phyloP scores from a whole-genome alignment of 1,140 invertebrate species.

The Eriocheir sinensis region DNA sequence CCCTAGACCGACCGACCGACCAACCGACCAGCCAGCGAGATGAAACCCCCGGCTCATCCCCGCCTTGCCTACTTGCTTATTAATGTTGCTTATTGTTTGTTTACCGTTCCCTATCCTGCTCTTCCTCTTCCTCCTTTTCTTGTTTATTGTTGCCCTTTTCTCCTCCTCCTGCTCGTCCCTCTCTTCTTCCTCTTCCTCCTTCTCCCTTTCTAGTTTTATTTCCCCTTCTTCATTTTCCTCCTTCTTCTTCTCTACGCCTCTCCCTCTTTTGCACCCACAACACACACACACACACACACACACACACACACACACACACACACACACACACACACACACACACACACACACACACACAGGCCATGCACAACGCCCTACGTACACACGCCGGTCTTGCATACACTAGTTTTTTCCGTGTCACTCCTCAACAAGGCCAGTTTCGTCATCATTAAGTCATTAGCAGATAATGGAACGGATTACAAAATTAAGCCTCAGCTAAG shows the following conservation, averaged over 20 bases:
- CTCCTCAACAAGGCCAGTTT: too few relatives aligned
- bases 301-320: too few relatives aligned
- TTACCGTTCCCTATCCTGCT: neutral
- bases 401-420: too few relatives aligned
- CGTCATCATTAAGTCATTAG: neutral
- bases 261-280: too few relatives aligned
- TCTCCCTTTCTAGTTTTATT: neutral
- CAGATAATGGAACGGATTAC: neutral
- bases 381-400: neutral
- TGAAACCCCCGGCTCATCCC: slow-evolving; percentile 26
- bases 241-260: neutral
- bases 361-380: too few relatives aligned
- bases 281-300: too few relatives aligned
- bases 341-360: too few relatives aligned
- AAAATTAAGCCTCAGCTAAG: too few relatives aligned
- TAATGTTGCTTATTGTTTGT: slow-evolving; percentile 36
- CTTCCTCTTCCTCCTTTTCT: neutral
- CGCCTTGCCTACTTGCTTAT: slow-evolving; percentile 37
- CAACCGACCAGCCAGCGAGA: neutral
- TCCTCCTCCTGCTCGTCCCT: neutral
- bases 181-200: neutral
- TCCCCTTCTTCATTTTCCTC: neutral
- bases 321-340: too few relatives aligned
- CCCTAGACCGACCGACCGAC: too few relatives aligned
- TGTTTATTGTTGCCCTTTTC: neutral